These are phyloP conservation scores for Euwallacea similis DNA, from an alignment of 1,140 invertebrate species.

Conservation along the genomic window DNA sequence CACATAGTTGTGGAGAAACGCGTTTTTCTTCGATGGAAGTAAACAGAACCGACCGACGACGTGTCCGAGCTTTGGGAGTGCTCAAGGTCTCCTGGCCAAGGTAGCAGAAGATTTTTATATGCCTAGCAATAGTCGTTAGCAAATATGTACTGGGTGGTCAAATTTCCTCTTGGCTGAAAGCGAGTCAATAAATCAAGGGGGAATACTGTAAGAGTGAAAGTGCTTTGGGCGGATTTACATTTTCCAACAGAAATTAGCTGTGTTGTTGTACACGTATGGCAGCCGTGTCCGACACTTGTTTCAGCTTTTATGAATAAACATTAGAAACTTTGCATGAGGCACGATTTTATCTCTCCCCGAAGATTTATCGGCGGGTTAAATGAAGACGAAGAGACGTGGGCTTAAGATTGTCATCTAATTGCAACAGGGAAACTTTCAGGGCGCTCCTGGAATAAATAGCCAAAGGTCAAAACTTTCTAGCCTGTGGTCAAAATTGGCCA, in stretches of 20 bases:
- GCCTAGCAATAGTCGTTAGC: background rate
- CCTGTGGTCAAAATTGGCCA: slow-evolving; percentile 35
- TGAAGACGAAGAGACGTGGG: slow-evolving; percentile 8
- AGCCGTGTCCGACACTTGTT: slow-evolving; percentile 27
- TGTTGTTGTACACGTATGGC: slow-evolving; percentile 26
- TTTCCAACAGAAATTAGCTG: slow-evolving; percentile 26
- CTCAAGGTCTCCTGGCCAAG: background rate
- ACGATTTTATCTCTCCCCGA: slow-evolving; percentile 17
- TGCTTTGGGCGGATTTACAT: slow-evolving; percentile 22
- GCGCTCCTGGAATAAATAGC: background rate
- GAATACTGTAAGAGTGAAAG: slow-evolving; percentile 19
- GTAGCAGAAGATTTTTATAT: background rate
- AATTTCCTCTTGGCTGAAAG: background rate
- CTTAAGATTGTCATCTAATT: slow-evolving; percentile 7
- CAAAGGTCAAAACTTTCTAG: background rate
- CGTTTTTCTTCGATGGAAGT: slow-evolving; percentile 4
- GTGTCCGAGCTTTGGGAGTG: slow-evolving; percentile 5
- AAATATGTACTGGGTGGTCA: no score
- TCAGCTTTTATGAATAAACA: slow-evolving; percentile 28
- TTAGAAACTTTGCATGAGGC: slow-evolving; percentile 24
- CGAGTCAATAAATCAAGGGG: background rate
- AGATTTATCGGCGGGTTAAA: slow-evolving; percentile 16
- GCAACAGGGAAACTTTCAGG: background rate
- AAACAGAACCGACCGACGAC: background rate
- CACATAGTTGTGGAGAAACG: background rate